A percentile compares a stretch with the other conserved stretches of the same genome.
Evolutionary conservation across 2,113 vertebrate species (phyloP).

Genomic region (Bothrops jararaca): DNA sequence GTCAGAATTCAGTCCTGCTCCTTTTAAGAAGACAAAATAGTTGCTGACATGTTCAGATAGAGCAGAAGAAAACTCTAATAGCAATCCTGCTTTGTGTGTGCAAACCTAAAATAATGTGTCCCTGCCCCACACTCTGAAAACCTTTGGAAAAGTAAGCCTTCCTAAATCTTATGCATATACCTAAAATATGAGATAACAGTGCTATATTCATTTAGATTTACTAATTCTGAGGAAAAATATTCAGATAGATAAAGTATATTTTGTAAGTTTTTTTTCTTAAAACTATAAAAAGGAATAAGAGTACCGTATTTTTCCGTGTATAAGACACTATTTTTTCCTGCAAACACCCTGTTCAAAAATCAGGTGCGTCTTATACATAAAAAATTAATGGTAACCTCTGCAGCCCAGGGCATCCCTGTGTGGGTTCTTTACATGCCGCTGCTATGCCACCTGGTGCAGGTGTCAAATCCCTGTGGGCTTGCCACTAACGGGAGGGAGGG

Average conservation of each 20-base stretch:
- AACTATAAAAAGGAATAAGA: background rate
- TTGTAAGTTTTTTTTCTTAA: background rate
- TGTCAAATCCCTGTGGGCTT: no score
- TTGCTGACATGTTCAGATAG: background rate
- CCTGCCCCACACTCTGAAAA: background rate
- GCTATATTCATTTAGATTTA: background rate
- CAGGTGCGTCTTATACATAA: no score
- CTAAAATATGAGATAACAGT: background rate
- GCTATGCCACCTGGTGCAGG: no score
- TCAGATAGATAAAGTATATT: background rate
- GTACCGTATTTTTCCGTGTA: no score
- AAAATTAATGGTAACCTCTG: no score
- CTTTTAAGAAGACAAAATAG: background rate
- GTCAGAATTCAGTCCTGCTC: background rate
- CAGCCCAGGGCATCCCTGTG: no score
- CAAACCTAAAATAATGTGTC: background rate
- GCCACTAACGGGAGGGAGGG: no score
- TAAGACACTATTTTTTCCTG: no score
- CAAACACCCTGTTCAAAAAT: no score
- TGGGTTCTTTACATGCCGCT: no score
- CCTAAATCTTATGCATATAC: background rate
- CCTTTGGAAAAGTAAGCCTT: background rate
- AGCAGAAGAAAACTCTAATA: background rate
- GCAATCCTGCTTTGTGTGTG: background rate
- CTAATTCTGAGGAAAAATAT: background rate